Conservation (phyloP, 2,797 vertebrate genomes). For the Rhynchonycteris naso region DNA sequence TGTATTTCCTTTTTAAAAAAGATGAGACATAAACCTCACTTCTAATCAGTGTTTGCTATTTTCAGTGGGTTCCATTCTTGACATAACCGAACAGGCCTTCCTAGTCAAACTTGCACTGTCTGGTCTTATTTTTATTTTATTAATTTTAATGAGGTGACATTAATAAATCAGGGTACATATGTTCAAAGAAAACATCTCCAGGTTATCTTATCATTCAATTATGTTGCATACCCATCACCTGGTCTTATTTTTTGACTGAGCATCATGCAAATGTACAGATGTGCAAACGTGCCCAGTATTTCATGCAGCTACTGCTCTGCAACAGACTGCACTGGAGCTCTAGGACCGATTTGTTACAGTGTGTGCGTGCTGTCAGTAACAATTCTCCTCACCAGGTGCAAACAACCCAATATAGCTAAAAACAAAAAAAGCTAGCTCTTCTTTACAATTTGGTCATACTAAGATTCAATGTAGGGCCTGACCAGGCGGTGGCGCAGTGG, state of each 20-base stretch:
- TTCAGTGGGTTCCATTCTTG: not conserved
- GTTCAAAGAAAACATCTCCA: no score
- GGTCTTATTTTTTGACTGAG: conserved; percentile 4
- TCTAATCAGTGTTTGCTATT: not conserved
- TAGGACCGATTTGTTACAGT: not conserved
- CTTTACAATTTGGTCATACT: conserved; percentile 4
- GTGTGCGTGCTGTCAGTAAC: not conserved
- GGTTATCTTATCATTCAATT: no score
- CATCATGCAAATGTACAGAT: not conserved
- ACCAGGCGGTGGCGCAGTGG: no score
- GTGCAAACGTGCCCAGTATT: not conserved
- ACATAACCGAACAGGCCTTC: not conserved
- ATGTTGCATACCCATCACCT: no score
- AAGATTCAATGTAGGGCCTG: not conserved
- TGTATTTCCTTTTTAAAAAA: conserved; percentile 35
- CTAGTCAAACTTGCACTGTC: not conserved
- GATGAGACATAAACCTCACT: not conserved
- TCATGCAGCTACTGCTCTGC: not conserved
- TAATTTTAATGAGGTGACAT: no score
- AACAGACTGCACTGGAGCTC: not conserved
- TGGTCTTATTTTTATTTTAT: no score
- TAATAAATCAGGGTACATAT: no score
- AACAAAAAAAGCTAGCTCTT: not conserved
- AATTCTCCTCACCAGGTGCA: not conserved
- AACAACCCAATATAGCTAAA: not conserved